Evolutionary conservation across 2,113 vertebrate species (phyloP).

Genomic region (Dasyprocta punctata): DNA sequence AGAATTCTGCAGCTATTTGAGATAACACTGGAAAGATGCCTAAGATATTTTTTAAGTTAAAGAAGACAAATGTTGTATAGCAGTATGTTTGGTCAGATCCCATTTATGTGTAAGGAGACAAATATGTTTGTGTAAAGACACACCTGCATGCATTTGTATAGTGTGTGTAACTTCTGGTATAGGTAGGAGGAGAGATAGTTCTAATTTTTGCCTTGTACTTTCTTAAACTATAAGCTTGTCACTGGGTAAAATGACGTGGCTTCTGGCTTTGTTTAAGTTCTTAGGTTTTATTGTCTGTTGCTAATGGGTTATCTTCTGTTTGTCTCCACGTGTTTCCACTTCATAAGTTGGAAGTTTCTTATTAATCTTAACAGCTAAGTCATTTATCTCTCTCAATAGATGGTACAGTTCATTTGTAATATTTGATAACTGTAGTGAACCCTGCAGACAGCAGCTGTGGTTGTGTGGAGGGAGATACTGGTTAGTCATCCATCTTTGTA

Average conservation of each 20-base stretch:
- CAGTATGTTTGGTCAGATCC: background rate
- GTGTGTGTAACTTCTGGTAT: background rate
- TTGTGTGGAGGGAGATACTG: background rate
- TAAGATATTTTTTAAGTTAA: background rate
- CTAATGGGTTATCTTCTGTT: conserved; percentile 51
- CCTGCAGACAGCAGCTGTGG: conserved; percentile 57
- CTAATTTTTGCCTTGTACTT: background rate
- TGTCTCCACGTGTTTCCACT: background rate
- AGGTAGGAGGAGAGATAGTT: background rate
- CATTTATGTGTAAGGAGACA: background rate
- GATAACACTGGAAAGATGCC: background rate
- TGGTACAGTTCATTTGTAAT: conserved; percentile 52
- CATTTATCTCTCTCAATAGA: conserved; percentile 31
- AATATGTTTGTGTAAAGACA: background rate
- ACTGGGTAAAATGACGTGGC: background rate
- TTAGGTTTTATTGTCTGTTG: background rate
- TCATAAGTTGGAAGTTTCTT: conserved; percentile 37
- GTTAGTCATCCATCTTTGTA: background rate
- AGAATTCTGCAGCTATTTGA: conserved; percentile 4
- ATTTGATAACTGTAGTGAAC: conserved; percentile 31
- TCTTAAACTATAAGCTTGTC: background rate
- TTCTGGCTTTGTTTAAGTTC: background rate
- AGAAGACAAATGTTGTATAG: background rate
- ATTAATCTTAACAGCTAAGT: conserved; percentile 45
- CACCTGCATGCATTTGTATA: background rate